Percentiles rank a stretch among this genome's conserved stretches.
Conservation (phyloP, 2,113 vertebrate species). For the Syrmaticus mikado region DNA sequence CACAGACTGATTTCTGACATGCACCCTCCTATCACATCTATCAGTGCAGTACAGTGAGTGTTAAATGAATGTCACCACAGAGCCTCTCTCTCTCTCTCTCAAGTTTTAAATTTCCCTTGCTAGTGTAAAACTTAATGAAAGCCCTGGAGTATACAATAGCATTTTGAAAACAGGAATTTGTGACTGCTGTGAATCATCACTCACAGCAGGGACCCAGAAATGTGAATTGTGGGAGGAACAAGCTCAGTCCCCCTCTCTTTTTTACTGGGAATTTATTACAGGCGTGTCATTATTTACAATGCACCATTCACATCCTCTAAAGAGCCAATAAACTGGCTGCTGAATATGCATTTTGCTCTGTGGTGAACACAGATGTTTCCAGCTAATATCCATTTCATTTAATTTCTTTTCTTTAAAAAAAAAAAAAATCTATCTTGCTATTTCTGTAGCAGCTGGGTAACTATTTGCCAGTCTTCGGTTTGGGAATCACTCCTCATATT, state of each 20-base stretch:
- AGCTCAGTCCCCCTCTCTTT: conserved; percentile 76
- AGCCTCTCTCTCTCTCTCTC: conserved; percentile 69
- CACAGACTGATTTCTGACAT: conserved; percentile 46
- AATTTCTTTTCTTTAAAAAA: conserved; percentile 82
- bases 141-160: conserved; percentile 82
- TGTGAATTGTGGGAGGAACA: conserved; percentile 80
- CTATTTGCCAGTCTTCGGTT: conserved; percentile 76
- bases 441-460: conserved; percentile 84
- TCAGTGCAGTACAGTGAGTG: conserved; percentile 48
- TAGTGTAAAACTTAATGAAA: conserved; percentile 83
- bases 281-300: conserved; percentile 85
- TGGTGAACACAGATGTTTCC: conserved; percentile 86
- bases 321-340: conserved; percentile 85
- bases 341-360: conserved; percentile 87
- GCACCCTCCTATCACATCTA: conserved; percentile 38
- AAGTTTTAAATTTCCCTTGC: conserved; percentile 81
- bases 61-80: conserved; percentile 58
- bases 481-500: conserved; percentile 79
- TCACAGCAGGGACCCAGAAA: conserved; percentile 82
- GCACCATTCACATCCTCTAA: conserved; percentile 85
- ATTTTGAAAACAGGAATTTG: conserved; percentile 85
- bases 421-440: conserved; percentile 78
- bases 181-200: conserved; percentile 82
- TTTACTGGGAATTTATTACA: conserved; percentile 84
- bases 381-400: conserved; percentile 87